These are phyloP conservation scores for Chloroceryle aenea DNA, from an alignment of 2,113 vertebrate species.

Conservation along the genomic window DNA sequence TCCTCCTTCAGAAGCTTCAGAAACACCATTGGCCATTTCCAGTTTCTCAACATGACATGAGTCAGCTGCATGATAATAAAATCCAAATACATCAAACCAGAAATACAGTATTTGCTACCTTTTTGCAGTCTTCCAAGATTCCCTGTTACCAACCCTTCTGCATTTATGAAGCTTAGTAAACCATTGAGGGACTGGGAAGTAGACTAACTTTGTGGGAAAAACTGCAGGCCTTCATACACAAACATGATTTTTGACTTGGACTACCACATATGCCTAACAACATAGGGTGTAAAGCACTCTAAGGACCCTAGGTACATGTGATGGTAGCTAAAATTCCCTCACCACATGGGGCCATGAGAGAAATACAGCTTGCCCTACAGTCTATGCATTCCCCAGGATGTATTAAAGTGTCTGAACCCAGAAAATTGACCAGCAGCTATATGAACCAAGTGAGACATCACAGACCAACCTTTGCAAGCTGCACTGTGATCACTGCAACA, in stretches of 20 bases:
- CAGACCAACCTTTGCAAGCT: not conserved
- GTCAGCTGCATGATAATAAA: not conserved
- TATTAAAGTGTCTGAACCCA: not conserved
- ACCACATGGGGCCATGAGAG: fast-evolving
- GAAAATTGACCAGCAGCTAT: not conserved
- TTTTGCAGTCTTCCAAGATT: not conserved
- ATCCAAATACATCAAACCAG: not conserved
- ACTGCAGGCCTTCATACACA: not conserved
- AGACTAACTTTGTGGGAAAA: not conserved
- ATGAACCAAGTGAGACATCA: not conserved
- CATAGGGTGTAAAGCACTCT: not conserved
- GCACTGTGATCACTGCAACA: not conserved
- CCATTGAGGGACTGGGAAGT: not conserved
- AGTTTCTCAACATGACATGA: not conserved
- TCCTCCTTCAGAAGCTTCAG: not conserved
- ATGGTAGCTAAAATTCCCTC: not conserved
- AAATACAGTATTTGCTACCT: not conserved
- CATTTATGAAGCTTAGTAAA: not conserved
- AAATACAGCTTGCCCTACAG: not conserved
- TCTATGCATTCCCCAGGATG: not conserved
- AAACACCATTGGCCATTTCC: not conserved
- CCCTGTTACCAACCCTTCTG: not conserved
- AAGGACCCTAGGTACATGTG: not conserved
- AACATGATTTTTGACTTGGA: not conserved
- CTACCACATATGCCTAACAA: not conserved